Evolutionary conservation across 2,797 vertebrate genomes (phyloP).

Genomic region (Eurystomus glaucurus): DNA sequence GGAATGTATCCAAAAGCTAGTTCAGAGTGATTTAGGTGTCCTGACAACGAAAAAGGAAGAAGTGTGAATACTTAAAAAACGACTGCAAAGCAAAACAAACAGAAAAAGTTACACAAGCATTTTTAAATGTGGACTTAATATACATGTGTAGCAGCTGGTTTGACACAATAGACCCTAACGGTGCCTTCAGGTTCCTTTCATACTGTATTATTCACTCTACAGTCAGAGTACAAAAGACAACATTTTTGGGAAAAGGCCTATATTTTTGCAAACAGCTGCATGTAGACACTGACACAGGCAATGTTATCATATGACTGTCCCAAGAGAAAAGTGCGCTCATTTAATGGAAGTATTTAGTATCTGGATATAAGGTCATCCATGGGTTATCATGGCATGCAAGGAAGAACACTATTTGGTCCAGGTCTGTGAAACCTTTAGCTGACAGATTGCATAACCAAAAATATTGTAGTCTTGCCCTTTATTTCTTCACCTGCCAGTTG

Average conservation of each 20-base stretch:
- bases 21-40: conserved; percentile 1
- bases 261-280: conserved; percentile 70
- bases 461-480: conserved; percentile 17
- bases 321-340: conserved; percentile 50
- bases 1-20: not conserved
- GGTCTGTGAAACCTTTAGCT: not conserved
- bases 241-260: conserved; percentile 39
- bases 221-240: conserved; percentile 43
- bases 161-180: conserved; percentile 81
- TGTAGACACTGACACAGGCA: conserved; percentile 50
- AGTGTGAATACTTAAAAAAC: conserved; percentile 53
- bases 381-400: not conserved
- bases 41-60: conserved; percentile 30
- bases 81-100: conserved; percentile 50
- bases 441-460: conserved; percentile 20
- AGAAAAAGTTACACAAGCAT: conserved; percentile 77
- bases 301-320: conserved; percentile 43
- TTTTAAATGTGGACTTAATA: conserved; percentile 81
- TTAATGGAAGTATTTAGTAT: conserved; percentile 34
- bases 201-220: conserved; percentile 53
- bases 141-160: conserved; percentile 80
- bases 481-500: conserved; percentile 21
- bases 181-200: conserved; percentile 83
- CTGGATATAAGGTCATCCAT: conserved; percentile 24
- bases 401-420: not conserved